These are phyloP conservation scores for Dendroctonus valens DNA, from an alignment of 1,140 invertebrate species.

Conservation along the genomic window DNA sequence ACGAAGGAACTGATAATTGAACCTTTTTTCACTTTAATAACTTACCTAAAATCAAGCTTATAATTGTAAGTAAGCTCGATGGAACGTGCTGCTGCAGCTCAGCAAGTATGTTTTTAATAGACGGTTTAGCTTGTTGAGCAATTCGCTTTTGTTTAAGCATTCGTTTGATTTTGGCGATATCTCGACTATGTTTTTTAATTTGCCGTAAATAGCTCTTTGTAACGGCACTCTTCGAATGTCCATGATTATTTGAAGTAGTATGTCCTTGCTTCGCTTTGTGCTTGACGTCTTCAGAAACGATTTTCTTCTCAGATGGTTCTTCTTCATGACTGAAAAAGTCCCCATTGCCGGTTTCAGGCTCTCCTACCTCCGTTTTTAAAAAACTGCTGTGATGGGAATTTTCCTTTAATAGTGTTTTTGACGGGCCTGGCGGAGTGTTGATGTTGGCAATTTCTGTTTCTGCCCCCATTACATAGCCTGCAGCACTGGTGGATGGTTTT, in stretches of 20 bases:
- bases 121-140: conserved; percentile 24
- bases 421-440: conserved; percentile 19
- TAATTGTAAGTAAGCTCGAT: conserved; percentile 21
- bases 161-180: conserved; percentile 44
- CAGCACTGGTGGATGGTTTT: conserved; percentile 22
- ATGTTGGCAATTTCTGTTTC: conserved; percentile 27
- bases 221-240: conserved; percentile 20
- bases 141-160: conserved; percentile 38
- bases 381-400: background rate
- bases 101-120: conserved; percentile 26
- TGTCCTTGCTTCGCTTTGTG: background rate
- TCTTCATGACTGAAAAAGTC: no score
- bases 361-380: background rate
- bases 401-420: conserved; percentile 9
- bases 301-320: no score
- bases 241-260: background rate
- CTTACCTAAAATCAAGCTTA: conserved; percentile 24
- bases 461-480: conserved; percentile 13
- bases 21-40: conserved; percentile 23
- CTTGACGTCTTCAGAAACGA: no score
- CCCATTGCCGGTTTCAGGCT: background rate
- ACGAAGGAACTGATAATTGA: conserved; percentile 34
- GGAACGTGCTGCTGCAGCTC: conserved; percentile 14
- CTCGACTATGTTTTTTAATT: conserved; percentile 44
- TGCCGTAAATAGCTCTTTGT: conserved; percentile 40